Evolutionary conservation across 2,797 vertebrate genomes (phyloP).

Genomic region (Syndactyla subalaris): DNA sequence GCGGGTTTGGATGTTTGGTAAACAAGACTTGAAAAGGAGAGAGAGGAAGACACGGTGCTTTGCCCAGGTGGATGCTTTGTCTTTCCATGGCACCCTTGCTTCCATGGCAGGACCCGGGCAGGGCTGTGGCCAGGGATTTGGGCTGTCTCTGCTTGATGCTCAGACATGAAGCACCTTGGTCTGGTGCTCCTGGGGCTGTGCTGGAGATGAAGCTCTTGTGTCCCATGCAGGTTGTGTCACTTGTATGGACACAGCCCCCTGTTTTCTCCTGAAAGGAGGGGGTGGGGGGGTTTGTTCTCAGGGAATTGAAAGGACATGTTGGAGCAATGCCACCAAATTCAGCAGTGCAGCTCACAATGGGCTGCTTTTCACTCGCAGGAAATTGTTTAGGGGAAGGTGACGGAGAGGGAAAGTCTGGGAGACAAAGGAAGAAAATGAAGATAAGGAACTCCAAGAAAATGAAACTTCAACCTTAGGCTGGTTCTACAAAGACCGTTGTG

Average conservation of each 20-base stretch:
- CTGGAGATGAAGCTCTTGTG: background rate
- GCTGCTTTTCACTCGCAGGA: background rate
- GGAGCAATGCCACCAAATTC: background rate
- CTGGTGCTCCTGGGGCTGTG: background rate
- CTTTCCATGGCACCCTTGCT: background rate
- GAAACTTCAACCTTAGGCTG: background rate
- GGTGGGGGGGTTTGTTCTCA: background rate
- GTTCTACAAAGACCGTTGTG: background rate
- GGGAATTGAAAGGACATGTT: background rate
- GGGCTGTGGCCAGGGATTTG: background rate
- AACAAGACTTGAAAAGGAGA: background rate
- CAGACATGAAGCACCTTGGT: background rate
- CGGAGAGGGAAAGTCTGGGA: background rate
- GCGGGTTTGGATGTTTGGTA: background rate
- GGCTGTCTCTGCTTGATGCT: background rate
- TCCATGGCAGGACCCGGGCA: background rate
- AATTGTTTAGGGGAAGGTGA: background rate
- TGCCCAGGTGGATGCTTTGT: background rate
- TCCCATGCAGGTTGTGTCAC: background rate
- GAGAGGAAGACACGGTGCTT: background rate
- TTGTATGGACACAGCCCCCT: background rate
- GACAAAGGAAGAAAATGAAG: background rate
- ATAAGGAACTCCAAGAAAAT: background rate
- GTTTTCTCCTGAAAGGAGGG: background rate
- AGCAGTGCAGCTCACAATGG: background rate